phyloP scores from a whole-genome alignment of 1,140 invertebrate species.

The Ips typographus region DNA sequence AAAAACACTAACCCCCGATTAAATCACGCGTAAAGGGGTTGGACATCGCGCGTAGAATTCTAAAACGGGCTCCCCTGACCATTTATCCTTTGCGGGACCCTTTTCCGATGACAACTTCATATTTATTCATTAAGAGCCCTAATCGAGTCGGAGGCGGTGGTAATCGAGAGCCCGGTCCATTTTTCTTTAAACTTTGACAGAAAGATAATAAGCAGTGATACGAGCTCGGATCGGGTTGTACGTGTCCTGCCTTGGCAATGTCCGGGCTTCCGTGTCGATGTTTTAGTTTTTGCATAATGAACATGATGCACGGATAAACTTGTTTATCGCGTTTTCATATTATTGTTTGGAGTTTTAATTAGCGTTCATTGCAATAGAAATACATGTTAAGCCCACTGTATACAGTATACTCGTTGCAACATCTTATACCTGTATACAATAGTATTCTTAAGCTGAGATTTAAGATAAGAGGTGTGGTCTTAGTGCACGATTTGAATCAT shows the following conservation, averaged over 20 bases:
- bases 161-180: constrained; percentile 28
- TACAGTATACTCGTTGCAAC: neutral
- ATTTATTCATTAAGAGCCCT: constrained; percentile 33
- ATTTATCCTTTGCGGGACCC: constrained; percentile 33
- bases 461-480: neutral
- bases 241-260: constrained; percentile 18
- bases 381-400: neutral
- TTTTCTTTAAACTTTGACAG: constrained; percentile 33
- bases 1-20: neutral
- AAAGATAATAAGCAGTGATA: constrained; percentile 33
- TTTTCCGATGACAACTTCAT: constrained; percentile 30
- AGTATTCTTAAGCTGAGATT: neutral
- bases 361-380: neutral
- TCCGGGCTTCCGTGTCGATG: constrained; percentile 17
- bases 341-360: neutral
- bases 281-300: constrained; percentile 21
- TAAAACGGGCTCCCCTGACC: constrained; percentile 20
- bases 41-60: constrained; percentile 19
- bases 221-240: constrained; percentile 11
- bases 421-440: neutral
- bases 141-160: constrained; percentile 26
- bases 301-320: constrained; percentile 8
- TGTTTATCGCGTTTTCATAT: constrained; percentile 8
- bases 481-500: neutral
- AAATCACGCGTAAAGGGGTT: constrained; percentile 11